These are phyloP conservation scores for Tyrannus savana DNA, from an alignment of 2,113 vertebrate species.

Conservation along the genomic window DNA sequence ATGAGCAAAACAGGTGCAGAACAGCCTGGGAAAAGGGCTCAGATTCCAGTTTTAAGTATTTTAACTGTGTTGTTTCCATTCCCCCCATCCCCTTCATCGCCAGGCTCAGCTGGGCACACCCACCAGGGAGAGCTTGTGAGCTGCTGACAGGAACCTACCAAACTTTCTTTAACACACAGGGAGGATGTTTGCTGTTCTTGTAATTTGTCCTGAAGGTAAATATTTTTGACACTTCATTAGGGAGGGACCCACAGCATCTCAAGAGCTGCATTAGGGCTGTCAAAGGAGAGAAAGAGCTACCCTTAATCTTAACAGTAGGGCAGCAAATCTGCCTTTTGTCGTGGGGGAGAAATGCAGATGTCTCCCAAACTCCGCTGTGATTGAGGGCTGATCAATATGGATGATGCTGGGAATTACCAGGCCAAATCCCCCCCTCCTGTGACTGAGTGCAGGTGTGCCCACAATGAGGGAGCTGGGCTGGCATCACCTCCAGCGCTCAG, in stretches of 20 bases:
- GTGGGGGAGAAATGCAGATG: conserved; percentile 17
- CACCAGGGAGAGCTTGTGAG: conserved; percentile 32
- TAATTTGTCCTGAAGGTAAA: conserved; percentile 58
- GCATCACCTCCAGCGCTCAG: not conserved
- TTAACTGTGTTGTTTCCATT: not conserved
- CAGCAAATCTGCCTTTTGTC: not conserved
- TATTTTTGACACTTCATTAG: conserved; percentile 62
- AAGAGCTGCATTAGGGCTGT: conserved; percentile 37
- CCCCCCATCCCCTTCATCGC: too few relatives aligned
- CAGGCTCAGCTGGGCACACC: not conserved
- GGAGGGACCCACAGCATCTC: conserved; percentile 27
- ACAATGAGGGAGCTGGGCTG: not conserved
- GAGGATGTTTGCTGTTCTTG: not conserved
- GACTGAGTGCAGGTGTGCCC: not conserved
- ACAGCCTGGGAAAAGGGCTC: not conserved
- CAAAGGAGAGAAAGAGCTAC: conserved; percentile 45
- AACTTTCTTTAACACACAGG: not conserved
- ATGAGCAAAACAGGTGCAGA: not conserved
- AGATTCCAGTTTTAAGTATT: not conserved
- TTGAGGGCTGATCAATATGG: conserved; percentile 13
- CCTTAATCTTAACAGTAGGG: conserved; percentile 31
- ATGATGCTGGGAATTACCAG: not conserved
- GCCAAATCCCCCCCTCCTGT: not conserved
- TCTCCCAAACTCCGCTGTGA: conserved; percentile 12
- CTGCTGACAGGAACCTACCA: not conserved